Conservation (phyloP, 2,797 vertebrate species). For the Phoeniculus purpureus region DNA sequence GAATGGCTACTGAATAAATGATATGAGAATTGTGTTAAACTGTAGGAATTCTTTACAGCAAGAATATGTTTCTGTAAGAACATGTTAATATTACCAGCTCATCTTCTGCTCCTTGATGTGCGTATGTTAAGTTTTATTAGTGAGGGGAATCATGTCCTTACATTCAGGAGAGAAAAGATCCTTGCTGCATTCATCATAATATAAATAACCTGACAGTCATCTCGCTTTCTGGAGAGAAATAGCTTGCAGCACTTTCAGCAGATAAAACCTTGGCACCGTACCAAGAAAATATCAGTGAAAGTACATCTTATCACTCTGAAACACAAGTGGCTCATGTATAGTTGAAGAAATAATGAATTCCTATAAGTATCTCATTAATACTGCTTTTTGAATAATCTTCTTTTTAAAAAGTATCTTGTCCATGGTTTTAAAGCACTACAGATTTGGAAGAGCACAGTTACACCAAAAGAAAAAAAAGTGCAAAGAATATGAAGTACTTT, state of each 20-base stretch:
- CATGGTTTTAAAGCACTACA: background rate
- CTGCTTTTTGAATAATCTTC: background rate
- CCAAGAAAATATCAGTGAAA: background rate
- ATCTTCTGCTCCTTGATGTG: background rate
- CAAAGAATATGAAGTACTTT: background rate
- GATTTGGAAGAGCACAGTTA: background rate
- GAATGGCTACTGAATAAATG: background rate
- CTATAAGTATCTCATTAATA: background rate
- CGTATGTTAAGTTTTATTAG: background rate
- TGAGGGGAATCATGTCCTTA: background rate
- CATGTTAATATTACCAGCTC: background rate
- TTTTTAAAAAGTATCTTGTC: background rate
- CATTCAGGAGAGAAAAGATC: background rate
- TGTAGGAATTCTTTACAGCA: background rate
- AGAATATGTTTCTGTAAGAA: background rate
- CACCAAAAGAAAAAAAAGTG: background rate
- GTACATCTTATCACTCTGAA: background rate
- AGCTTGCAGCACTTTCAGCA: background rate
- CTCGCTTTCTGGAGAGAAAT: background rate
- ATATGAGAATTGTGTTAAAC: background rate
- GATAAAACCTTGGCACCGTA: conserved; percentile 4
- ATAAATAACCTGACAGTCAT: background rate
- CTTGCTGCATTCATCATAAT: background rate
- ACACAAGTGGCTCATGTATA: background rate
- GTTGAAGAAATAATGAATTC: background rate